Evolutionary conservation across 2,888 invertebrate genomes (phyloP), one percentile per base, ranked within the genome.

Genomic region (Dolichopus griseipennis): DNA sequence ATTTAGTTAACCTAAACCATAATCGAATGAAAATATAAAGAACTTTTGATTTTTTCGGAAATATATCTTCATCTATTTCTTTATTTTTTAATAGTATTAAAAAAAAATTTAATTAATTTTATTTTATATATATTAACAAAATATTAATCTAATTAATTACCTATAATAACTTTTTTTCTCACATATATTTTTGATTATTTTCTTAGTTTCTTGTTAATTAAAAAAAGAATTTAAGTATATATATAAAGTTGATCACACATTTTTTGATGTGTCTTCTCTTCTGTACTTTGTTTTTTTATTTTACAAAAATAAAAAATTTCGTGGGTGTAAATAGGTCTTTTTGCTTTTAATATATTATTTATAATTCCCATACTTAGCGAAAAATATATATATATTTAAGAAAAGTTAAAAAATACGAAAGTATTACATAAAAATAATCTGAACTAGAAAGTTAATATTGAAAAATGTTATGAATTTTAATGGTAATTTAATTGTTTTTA

Each of bases 251-350:
- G n/a, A n/a, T n/a, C n/a, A n/a, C n/a, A 20, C 7, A 2, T 61
- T 18, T 18, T 18, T 61, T 2, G 2, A 9, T n/a, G 2, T n/a
- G 18, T 1, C 18, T 21, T 21, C 7, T 61, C 9, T 22, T 27
- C 15, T 27, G 15, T 3, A 27, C 15, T 63, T 27, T 63, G 1
- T 52, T 18, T 52, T 52, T 52, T 52, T 43, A 10, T 9, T 43
- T 9, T 43, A n/a, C 18, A 52, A 52, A 63, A 63, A 63, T 63
- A 63, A 63, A 63, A 22, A 18, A 15, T 63, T 63, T 27, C 27
- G 63, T 63, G 63, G 63, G 63, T 63, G 63, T 21, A 63, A 63
- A 63, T 63, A 63, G 63, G 63, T 63, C 63, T 63, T 63, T 63
- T 27, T 15, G 63, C 63, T 63, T 63, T 27, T 12, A 63, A 63